These are phyloP conservation scores for Probosciger aterrimus DNA, from an alignment of 2,113 vertebrate species.

Conservation along the genomic window DNA sequence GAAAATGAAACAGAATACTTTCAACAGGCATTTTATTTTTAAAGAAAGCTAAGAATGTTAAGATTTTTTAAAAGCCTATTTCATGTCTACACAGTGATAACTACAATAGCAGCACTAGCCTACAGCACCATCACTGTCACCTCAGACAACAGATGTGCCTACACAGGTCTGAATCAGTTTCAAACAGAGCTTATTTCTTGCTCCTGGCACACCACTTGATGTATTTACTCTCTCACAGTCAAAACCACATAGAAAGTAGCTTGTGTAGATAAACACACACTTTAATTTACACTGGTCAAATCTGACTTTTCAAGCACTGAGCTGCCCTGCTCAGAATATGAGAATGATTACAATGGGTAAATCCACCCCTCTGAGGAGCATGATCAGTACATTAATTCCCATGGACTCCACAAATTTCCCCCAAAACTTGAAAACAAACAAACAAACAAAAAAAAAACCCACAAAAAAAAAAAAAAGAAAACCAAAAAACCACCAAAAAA, in stretches of 20 bases:
- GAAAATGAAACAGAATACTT: neutral
- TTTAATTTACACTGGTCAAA: neutral
- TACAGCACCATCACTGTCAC: neutral
- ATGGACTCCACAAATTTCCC: neutral
- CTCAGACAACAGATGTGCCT: neutral
- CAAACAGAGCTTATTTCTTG: neutral
- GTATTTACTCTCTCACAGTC: neutral
- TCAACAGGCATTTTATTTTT: neutral
- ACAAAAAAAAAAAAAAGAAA: too few species aligned
- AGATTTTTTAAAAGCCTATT: neutral
- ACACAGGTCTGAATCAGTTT: neutral
- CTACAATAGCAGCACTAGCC: neutral
- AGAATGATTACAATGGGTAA: rapidly evolving
- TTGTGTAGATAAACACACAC: neutral
- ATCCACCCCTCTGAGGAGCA: neutral
- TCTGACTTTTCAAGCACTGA: neutral
- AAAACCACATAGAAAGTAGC: neutral
- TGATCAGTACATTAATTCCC: rapidly evolving
- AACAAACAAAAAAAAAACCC: too few species aligned
- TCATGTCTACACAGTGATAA: rapidly evolving
- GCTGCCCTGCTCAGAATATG: rapidly evolving
- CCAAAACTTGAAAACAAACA: neutral
- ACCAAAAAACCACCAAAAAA: too few species aligned
- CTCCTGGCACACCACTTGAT: neutral
- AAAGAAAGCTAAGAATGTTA: neutral